Evolutionary conservation across 2,797 vertebrate genomes (phyloP), one percentile per base, ranked within the genome.

Genomic region (Melanogrammus aeglefinus): DNA sequence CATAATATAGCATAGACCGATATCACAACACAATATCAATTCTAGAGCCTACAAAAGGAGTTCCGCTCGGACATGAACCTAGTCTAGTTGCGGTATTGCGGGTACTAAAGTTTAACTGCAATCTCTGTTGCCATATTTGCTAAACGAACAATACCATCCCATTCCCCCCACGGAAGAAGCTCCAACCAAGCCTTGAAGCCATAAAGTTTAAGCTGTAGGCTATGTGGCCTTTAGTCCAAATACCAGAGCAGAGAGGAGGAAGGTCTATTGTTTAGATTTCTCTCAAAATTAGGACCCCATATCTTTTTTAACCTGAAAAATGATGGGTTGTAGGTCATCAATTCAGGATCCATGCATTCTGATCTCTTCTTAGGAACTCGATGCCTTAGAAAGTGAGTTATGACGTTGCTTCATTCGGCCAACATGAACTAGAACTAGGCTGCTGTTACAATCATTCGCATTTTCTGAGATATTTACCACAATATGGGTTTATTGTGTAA

Each of bases 21-120:
- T 27, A 16, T 3, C 24, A 2, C 57, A 63, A 18, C 57, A 63
- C 21, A 63, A 63, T 24, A 63, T 24, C 7, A 63, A 63, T 63
- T 21, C 57, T n/a, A 21, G 18, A 57, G 47, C 18, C 47, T 57
- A 51, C 47, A 51, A 21, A 4, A 18, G 41, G 47, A 57, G 21
- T 27, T 69, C 63, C 63, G 24, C n/a, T 27, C 63, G 3, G 57
- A 63, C 47, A 51, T 51, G 47, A 63, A 63, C 21, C n/a, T 63
- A 63, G 57, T n/a, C 57, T 57, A 57, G 47, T 57, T 44, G 84
- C 80, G 77, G 73, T 84, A 81, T 83, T 87, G 82, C 84, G 81
- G 85, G 86, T 91, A 87, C 82, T 86, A 83, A 66, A 74, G 72
- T 83, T 92, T 91, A 89, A 86, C 88, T 73, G 86, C 79, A 36